Conservation (phyloP, 2,888 invertebrate genomes). For the Dyspetes luteomarginatus region DNA sequence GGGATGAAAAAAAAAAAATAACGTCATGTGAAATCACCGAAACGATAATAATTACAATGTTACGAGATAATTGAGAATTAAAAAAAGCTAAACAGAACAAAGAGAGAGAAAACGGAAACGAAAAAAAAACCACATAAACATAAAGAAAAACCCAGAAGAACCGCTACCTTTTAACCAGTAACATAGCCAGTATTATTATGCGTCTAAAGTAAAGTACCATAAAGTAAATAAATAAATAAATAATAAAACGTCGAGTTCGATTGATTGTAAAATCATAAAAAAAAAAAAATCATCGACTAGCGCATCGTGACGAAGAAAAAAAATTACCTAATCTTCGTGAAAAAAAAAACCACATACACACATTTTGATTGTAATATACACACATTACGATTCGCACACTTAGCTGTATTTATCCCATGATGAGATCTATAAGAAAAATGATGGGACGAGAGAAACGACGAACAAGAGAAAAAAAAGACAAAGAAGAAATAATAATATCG, state of each 20-base stretch:
- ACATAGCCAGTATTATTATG: constrained; percentile 80
- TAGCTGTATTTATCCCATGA: constrained; percentile 66
- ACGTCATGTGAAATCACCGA: constrained; percentile 72
- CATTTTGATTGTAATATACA: constrained; percentile 67
- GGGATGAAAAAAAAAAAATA: constrained; percentile 34
- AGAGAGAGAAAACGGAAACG: neutral
- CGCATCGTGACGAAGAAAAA: constrained; percentile 51
- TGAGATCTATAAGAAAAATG: constrained; percentile 34
- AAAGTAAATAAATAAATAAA: constrained; percentile 46
- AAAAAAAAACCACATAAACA: constrained; percentile 64
- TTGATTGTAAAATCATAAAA: constrained; percentile 16
- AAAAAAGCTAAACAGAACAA: neutral
- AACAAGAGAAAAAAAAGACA: constrained; percentile 10
- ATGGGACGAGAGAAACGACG: constrained; percentile 28
- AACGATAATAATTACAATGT: constrained; percentile 78
- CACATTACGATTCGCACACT: constrained; percentile 72
- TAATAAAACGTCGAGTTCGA: constrained; percentile 54
- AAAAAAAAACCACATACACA: constrained; percentile 28
- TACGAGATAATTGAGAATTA: constrained; percentile 62
- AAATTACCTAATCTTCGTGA: constrained; percentile 54
- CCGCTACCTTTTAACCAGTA: constrained; percentile 73
- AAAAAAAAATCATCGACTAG: constrained; percentile 19
- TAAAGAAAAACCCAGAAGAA: constrained; percentile 60
- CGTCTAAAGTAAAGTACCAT: constrained; percentile 65
- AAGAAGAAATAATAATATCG: constrained; percentile 36